These are phyloP conservation scores for Drosophila crucigera DNA, from an alignment of 2,888 invertebrate species.

Conservation along the genomic window DNA sequence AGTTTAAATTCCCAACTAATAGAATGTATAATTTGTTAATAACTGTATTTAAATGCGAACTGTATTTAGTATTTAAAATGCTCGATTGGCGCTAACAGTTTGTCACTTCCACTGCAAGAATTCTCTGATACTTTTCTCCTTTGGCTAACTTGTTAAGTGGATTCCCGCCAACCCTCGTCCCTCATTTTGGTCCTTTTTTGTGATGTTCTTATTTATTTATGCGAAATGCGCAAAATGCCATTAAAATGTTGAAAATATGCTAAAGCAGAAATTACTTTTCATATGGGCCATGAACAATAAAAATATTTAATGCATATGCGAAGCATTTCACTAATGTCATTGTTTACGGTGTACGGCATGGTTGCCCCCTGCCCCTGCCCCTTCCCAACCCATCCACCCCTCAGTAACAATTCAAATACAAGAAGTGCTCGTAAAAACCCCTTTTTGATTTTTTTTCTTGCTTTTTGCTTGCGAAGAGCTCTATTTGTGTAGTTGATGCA, in stretches of 20 bases:
- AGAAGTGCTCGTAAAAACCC: constrained; percentile 46
- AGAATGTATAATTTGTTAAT: neutral
- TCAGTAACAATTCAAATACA: constrained; percentile 29
- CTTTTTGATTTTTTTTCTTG: constrained; percentile 9
- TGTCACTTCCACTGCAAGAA: constrained; percentile 1
- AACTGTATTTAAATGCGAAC: neutral
- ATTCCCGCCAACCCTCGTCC: neutral
- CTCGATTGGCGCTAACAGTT: neutral
- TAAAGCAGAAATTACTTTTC: constrained; percentile 30
- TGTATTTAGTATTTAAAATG: constrained; percentile 8
- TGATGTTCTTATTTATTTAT: constrained; percentile 63
- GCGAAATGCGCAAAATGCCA: constrained; percentile 51
- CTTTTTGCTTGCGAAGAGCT: constrained; percentile 5
- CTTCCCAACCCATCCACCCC: constrained; percentile 2
- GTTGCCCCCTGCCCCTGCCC: neutral
- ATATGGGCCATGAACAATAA: constrained; percentile 63
- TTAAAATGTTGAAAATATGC: constrained; percentile 54
- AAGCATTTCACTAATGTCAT: constrained; percentile 54
- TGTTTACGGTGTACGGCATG: constrained; percentile 39
- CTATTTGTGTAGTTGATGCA: constrained; percentile 8
- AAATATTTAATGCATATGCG: constrained; percentile 76
- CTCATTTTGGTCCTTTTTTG: neutral
- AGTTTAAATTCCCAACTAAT: neutral
- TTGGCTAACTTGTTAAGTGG: constrained; percentile 1
- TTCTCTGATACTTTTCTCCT: neutral